Evolutionary conservation across 2,797 vertebrate genomes (phyloP).

Genomic region (Ispidina lecontei): DNA sequence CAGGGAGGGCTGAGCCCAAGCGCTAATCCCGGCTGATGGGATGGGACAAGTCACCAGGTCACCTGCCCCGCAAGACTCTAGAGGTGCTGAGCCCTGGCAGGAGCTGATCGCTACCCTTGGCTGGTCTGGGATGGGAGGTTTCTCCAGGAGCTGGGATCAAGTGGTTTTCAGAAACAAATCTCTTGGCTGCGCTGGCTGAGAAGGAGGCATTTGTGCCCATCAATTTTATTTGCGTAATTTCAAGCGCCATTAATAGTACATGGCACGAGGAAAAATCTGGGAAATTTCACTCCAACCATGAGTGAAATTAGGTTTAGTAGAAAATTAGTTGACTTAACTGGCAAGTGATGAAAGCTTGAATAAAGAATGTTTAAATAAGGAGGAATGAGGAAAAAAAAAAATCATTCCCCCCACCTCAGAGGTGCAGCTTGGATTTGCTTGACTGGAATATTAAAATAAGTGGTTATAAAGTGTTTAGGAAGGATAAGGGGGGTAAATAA

Average conservation of each 20-base stretch:
- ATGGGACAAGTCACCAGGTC: neutral
- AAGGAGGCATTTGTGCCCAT: constrained; percentile 27
- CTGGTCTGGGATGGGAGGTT: neutral
- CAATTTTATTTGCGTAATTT: constrained; percentile 77
- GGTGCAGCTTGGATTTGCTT: constrained; percentile 2
- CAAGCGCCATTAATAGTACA: constrained; percentile 78
- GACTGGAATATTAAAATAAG: constrained; percentile 36
- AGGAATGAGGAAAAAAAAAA: neutral
- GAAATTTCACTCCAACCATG: constrained; percentile 76
- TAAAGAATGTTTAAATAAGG: constrained; percentile 63
- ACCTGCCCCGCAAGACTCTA: neutral
- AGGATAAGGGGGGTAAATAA: neutral
- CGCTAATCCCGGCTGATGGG: neutral
- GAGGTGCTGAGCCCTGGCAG: neutral
- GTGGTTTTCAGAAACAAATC: neutral
- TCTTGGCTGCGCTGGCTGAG: neutral
- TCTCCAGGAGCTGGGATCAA: neutral
- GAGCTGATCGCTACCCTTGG: neutral
- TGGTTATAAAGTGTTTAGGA: neutral
- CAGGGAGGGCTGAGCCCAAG: neutral
- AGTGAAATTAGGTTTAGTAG: constrained; percentile 82
- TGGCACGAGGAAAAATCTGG: constrained; percentile 68
- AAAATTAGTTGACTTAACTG: constrained; percentile 82
- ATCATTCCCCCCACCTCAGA: neutral
- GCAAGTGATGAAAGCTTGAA: constrained; percentile 72